A percentile compares a stretch with the other conserved stretches of the same genome.
Conservation (phyloP, 2,797 vertebrate genomes). For the Galagoides demidoff region DNA sequence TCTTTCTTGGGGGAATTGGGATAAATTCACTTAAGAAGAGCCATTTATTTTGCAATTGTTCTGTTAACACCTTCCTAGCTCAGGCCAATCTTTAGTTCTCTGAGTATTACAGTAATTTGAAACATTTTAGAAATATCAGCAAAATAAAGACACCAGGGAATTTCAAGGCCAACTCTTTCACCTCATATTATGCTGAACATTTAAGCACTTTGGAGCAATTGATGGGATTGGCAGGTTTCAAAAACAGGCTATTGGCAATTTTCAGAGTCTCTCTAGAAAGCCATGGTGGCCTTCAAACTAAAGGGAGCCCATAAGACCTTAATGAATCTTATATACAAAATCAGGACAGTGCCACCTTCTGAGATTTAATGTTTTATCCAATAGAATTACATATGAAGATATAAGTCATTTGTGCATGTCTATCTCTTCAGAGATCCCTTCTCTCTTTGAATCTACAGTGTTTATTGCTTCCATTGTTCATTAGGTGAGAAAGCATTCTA, state of each 20-base stretch:
- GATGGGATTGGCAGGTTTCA: not conserved
- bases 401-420: constrained; percentile 51
- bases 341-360: not conserved
- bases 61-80: constrained; percentile 35
- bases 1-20: not conserved
- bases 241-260: not conserved
- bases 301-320: not conserved
- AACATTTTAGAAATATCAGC: constrained; percentile 75
- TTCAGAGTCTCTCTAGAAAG: constrained; percentile 24
- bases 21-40: constrained; percentile 5
- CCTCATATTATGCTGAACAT: constrained; percentile 25
- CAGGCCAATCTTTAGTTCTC: constrained; percentile 69
- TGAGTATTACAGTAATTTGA: constrained; percentile 79
- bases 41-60: constrained; percentile 62
- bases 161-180: constrained; percentile 56
- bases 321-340: constrained; percentile 47
- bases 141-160: constrained; percentile 69
- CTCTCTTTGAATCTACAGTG: not conserved
- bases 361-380: not conserved
- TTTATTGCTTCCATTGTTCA: not conserved
- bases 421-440: constrained; percentile 44
- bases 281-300: not conserved
- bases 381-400: constrained; percentile 15
- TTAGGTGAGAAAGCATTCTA: not conserved
- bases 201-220: constrained; percentile 51